Evolutionary conservation across 2,113 vertebrate species (phyloP), one percentile per base, ranked within the genome.

Genomic region (Mesembrinibis cayennensis): DNA sequence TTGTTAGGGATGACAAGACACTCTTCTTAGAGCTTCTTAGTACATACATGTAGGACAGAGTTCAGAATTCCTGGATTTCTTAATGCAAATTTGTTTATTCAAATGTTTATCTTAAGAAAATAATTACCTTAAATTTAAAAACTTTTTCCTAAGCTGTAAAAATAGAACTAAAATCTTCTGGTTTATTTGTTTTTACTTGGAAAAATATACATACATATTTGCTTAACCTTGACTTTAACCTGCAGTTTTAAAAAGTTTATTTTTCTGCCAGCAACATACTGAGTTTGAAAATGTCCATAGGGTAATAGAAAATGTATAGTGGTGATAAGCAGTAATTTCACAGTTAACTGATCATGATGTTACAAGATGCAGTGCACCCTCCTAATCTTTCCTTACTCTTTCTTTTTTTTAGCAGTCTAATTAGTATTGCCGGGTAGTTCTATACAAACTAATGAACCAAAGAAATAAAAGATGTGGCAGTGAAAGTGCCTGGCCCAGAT

Each of bases 311-410:
- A 97, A 95, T 82, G 94, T 94, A 82, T 94, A 93, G 87, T 82
- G 36, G 93, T 72, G 91, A 96, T 97, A 95, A 96, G 94, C 59
- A 93, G 83, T 95, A 96, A 97, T 96, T 96, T 96, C 95, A 95
- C 95, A 95, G 90, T 94, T 95, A 95, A 82, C 92, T 40, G 89
- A 87, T 95, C 83, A 76, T 76, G 73, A 72, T 96, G 93, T 82
- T 95, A 82, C n/a, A 74, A 93, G 95, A 94, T 96, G 80, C 89
- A 90, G 36, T 42, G 59, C 62, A 84, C 45, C 7, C 40, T 91
- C 62, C 73, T 91, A 95, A 95, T 94, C 73, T 95, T 96, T 82
- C 58, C 25, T 78, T 81, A 69, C 36, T 87, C 38, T 62, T 59
- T 49, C 29, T 58, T 45, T 30, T 76, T 82, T 76, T n/a, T 3